These are phyloP conservation scores for Aurelia aurita DNA, from an alignment of 30 jellyfish, hydroid and myxozoan species.

Conservation along the genomic window DNA sequence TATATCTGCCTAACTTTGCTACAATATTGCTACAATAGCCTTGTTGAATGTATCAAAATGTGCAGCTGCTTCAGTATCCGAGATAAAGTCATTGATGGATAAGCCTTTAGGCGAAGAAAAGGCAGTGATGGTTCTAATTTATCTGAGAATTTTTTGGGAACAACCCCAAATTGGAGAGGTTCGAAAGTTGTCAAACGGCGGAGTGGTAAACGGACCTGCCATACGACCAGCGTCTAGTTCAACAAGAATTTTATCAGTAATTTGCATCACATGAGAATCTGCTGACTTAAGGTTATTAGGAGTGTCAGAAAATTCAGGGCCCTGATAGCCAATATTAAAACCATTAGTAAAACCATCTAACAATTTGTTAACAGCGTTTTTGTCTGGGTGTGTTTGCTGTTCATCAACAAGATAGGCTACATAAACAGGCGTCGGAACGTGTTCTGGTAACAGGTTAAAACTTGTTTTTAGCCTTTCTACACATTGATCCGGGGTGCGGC, in stretches of 20 bases:
- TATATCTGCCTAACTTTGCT: too few relatives aligned
- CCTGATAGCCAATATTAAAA: too few relatives aligned
- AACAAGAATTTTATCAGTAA: constrained; percentile 25
- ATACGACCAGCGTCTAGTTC: constrained; percentile 62
- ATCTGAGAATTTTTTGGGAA: constrained; percentile 49
- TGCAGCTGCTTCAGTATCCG: too few relatives aligned
- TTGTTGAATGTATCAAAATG: too few relatives aligned
- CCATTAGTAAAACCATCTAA: neutral
- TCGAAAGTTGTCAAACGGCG: constrained; percentile 51
- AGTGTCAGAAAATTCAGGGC: constrained; percentile 20
- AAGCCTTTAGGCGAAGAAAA: too few relatives aligned
- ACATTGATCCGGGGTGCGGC: constrained; percentile 8
- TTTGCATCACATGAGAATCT: constrained; percentile 6
- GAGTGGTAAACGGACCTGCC: constrained; percentile 66
- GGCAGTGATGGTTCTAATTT: constrained; percentile 66
- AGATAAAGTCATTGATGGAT: too few relatives aligned
- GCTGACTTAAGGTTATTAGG: constrained; percentile 57
- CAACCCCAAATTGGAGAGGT: constrained; percentile 71
- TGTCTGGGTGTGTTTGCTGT: neutral
- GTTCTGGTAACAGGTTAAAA: neutral
- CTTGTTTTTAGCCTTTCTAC: constrained; percentile 2
- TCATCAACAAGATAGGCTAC: neutral
- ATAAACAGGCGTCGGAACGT: constrained; percentile 11
- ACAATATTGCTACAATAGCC: too few relatives aligned
- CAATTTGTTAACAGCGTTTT: neutral